phyloP scores from a whole-genome alignment of 2,888 invertebrate genomes.

The Drosophila mimica region DNA sequence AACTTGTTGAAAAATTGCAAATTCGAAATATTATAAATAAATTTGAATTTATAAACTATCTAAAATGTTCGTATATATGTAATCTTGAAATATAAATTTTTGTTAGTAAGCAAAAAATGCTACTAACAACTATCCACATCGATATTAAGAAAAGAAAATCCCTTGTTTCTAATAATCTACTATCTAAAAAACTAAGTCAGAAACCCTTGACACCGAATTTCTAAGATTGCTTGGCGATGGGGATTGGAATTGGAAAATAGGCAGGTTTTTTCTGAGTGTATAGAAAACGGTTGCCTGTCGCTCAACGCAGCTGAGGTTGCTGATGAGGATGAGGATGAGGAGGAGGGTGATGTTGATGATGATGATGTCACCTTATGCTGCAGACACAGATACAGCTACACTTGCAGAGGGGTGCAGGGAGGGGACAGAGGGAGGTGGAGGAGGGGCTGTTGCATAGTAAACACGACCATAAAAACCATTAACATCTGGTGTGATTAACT shows the following conservation, averaged over 20 bases:
- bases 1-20: too few relatives aligned
- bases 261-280: not conserved
- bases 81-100: too few relatives aligned
- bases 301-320: constrained; percentile 22
- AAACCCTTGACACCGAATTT: too few relatives aligned
- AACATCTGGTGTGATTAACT: constrained; percentile 85
- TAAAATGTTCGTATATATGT: too few relatives aligned
- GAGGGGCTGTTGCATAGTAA: constrained; percentile 51
- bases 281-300: constrained; percentile 25
- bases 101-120: too few relatives aligned
- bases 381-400: constrained; percentile 18
- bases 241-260: too few relatives aligned
- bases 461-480: constrained; percentile 82
- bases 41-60: too few relatives aligned
- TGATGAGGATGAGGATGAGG: constrained; percentile 28
- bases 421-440: not conserved
- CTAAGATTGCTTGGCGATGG: too few relatives aligned
- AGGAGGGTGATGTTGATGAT: constrained; percentile 30
- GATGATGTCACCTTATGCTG: constrained; percentile 46
- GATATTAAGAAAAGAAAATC: too few relatives aligned
- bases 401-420: constrained; percentile 3
- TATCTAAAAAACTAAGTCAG: too few relatives aligned
- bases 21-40: too few relatives aligned
- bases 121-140: too few relatives aligned
- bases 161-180: not conserved